phyloP scores from a whole-genome alignment of 2,888 invertebrate species.

The Pantelozetes paolii region DNA sequence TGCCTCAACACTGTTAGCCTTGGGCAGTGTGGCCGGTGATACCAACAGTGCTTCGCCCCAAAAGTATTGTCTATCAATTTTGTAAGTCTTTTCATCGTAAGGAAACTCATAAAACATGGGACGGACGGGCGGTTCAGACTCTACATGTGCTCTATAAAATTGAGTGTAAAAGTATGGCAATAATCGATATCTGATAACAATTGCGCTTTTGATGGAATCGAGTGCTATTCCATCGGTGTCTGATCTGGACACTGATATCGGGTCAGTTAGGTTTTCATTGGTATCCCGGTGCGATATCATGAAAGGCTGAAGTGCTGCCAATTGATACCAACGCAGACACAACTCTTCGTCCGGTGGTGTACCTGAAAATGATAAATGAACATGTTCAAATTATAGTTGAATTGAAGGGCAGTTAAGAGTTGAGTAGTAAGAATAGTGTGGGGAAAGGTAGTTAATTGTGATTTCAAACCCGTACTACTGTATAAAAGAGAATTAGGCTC shows the following conservation, averaged over 20 bases:
- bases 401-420: too few species aligned
- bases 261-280: conserved; percentile 54
- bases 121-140: conserved; percentile 69
- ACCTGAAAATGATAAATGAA: conserved; percentile 49
- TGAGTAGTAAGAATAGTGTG: too few species aligned
- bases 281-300: conserved; percentile 54
- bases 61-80: conserved; percentile 70
- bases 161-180: conserved; percentile 75
- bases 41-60: conserved; percentile 71
- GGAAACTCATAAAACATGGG: conserved; percentile 70
- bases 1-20: conserved; percentile 50
- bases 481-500: too few species aligned
- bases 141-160: conserved; percentile 66
- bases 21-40: conserved; percentile 61
- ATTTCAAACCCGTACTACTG: too few species aligned
- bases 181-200: conserved; percentile 65
- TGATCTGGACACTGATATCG: conserved; percentile 58
- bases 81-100: conserved; percentile 61
- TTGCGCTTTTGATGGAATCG: conserved; percentile 62
- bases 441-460: too few species aligned
- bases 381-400: too few species aligned
- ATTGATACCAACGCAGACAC: conserved; percentile 77
- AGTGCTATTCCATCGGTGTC: conserved; percentile 53
- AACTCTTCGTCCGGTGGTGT: conserved; percentile 55
- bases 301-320: conserved; percentile 84